Evolutionary conservation across 2,888 invertebrate species (phyloP).

Genomic region (Heterodera filipjevi): DNA sequence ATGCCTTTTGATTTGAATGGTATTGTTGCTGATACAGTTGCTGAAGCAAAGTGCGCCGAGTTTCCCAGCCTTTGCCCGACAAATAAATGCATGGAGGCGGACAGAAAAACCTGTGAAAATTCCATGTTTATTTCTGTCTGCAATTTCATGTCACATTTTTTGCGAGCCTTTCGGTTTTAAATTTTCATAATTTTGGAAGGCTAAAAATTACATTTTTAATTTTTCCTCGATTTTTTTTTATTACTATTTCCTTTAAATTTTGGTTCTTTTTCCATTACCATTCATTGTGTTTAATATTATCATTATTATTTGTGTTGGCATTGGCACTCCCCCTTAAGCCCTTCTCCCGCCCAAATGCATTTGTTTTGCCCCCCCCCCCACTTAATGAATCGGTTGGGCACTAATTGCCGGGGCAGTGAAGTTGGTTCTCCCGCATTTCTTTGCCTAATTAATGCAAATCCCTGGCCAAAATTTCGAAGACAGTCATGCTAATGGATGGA

Average conservation of each 20-base stretch:
- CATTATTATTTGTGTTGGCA: background rate
- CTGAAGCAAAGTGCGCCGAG: conserved; percentile 23
- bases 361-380: background rate
- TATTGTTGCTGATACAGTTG: conserved; percentile 8
- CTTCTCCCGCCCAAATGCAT: background rate
- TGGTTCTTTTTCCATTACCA: background rate
- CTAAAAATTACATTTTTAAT: background rate
- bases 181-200: background rate
- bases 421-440: background rate
- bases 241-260: background rate
- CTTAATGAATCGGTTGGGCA: conserved; percentile 2
- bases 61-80: conserved; percentile 94
- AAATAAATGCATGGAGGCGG: conserved; percentile 98
- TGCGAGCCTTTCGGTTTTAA: background rate
- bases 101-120: conserved; percentile 80
- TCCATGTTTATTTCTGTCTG: background rate
- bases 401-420: background rate
- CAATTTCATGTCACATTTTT: background rate
- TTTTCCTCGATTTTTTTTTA: background rate
- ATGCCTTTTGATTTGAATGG: background rate
- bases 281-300: too few relatives aligned
- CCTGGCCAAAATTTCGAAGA: background rate
- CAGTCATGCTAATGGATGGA: background rate
- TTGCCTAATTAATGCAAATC: conserved; percentile 4
- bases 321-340: background rate